phyloP scores from a whole-genome alignment of 1,140 invertebrate genomes.

The Drosophila truncata region DNA sequence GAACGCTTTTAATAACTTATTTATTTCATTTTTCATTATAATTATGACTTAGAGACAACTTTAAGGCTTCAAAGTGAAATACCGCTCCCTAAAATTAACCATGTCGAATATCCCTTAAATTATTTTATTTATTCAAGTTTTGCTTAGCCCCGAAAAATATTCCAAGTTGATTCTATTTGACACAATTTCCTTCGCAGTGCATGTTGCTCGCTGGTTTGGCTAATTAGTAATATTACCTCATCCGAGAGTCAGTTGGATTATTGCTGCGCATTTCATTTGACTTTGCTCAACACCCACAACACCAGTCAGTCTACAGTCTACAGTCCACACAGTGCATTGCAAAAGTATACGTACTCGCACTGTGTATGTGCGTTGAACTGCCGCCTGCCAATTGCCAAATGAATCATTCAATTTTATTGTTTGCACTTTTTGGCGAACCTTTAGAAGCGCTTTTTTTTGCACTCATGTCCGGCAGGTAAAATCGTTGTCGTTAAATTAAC shows the following conservation, averaged over 20 bases:
- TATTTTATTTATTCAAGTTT: neutral
- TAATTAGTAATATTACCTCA: conserved; percentile 71
- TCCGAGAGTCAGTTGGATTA: conserved; percentile 44
- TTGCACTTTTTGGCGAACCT: conserved; percentile 28
- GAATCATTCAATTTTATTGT: conserved; percentile 61
- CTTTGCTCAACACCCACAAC: conserved; percentile 46
- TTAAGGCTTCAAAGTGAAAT: neutral
- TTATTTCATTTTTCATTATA: neutral
- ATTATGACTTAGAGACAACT: neutral
- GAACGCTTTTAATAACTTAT: neutral
- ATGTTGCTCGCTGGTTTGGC: conserved; percentile 11
- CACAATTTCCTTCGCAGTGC: conserved; percentile 25
- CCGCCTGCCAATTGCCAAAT: conserved; percentile 49
- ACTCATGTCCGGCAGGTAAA: conserved; percentile 62
- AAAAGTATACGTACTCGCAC: conserved; percentile 36
- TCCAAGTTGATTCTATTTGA: conserved; percentile 7
- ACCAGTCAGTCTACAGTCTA: conserved; percentile 7
- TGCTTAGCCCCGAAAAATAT: conserved; percentile 6
- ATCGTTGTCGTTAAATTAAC: conserved; percentile 47
- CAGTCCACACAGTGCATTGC: conserved; percentile 61
- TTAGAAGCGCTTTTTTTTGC: conserved; percentile 24
- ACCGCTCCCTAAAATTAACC: neutral
- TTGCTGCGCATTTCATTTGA: conserved; percentile 67
- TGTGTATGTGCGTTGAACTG: conserved; percentile 39
- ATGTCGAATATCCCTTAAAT: neutral